These are phyloP conservation scores for Drosophila micromelanica DNA, from an alignment of 1,140 invertebrate species.

Conservation along the genomic window DNA sequence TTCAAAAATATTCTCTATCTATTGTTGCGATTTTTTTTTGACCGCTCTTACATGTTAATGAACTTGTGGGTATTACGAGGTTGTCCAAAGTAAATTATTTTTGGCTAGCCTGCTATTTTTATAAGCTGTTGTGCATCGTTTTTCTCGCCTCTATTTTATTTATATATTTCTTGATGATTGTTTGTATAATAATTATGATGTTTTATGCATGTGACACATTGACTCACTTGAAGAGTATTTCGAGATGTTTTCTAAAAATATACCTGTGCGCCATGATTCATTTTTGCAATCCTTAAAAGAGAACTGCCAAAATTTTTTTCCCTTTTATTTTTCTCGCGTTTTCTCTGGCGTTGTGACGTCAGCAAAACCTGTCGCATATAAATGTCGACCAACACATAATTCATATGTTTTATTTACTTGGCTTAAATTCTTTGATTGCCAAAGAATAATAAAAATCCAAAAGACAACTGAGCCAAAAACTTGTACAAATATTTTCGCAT, in stretches of 20 bases:
- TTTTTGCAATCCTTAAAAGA: constrained; percentile 39
- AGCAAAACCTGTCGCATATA: constrained; percentile 29
- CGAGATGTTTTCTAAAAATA: constrained; percentile 26
- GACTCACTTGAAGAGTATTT: constrained; percentile 66
- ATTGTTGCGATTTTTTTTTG: background rate
- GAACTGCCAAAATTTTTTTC: constrained; percentile 1
- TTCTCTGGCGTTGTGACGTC: constrained; percentile 49
- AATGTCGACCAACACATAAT: constrained; percentile 64
- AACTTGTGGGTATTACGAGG: constrained; percentile 49
- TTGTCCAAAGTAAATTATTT: constrained; percentile 14
- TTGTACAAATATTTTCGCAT: constrained; percentile 45
- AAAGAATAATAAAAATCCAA: constrained; percentile 10
- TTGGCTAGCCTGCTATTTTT: constrained; percentile 14
- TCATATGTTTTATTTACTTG: constrained; percentile 79
- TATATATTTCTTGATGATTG: constrained; percentile 54
- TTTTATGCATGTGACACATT: constrained; percentile 65
- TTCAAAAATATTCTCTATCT: constrained; percentile 25
- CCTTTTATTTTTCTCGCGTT: background rate
- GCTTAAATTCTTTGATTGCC: constrained; percentile 60
- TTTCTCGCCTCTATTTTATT: constrained; percentile 43
- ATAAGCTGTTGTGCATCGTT: background rate
- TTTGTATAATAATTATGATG: constrained; percentile 41
- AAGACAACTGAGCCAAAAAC: constrained; percentile 6
- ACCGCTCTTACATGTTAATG: constrained; percentile 71
- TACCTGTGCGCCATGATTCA: constrained; percentile 50